Evolutionary conservation across 1,140 invertebrate genomes (phyloP).

Genomic region (Musca domestica): DNA sequence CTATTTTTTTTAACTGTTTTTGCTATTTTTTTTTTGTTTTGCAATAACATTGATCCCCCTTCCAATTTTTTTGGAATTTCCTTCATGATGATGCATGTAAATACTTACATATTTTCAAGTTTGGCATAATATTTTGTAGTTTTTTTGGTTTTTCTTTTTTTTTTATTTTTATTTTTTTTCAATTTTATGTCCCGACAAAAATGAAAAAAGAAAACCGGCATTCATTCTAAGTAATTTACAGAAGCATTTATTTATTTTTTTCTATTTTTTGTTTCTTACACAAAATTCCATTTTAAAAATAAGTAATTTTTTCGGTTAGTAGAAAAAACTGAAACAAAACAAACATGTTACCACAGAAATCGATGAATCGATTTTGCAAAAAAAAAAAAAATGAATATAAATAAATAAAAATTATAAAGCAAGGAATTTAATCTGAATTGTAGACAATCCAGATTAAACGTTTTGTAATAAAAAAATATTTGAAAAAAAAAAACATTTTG

Average conservation of each 20-base stretch:
- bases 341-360: constrained; percentile 28
- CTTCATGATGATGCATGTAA: too few relatives aligned
- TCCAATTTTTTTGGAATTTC: too few relatives aligned
- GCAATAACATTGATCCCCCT: too few relatives aligned
- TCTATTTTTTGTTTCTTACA: too few relatives aligned
- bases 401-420: too few relatives aligned
- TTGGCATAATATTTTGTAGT: too few relatives aligned
- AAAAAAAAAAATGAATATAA: background rate
- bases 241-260: constrained; percentile 22
- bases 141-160: too few relatives aligned
- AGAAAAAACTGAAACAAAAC: constrained; percentile 9
- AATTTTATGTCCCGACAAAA: background rate
- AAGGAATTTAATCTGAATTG: too few relatives aligned
- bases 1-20: too few relatives aligned
- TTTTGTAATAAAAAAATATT: constrained; percentile 1
- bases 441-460: too few relatives aligned
- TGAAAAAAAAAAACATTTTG: constrained; percentile 13
- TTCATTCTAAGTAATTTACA: constrained; percentile 27
- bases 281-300: constrained; percentile 7
- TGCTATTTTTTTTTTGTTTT: too few relatives aligned
- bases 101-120: too few relatives aligned
- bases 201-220: background rate
- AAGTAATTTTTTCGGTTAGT: background rate
- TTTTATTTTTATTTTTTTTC: background rate
- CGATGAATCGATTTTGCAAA: constrained; percentile 25